These are phyloP conservation scores for Rattus rattus DNA, from an alignment of 2,113 vertebrate species.

Conservation along the genomic window DNA sequence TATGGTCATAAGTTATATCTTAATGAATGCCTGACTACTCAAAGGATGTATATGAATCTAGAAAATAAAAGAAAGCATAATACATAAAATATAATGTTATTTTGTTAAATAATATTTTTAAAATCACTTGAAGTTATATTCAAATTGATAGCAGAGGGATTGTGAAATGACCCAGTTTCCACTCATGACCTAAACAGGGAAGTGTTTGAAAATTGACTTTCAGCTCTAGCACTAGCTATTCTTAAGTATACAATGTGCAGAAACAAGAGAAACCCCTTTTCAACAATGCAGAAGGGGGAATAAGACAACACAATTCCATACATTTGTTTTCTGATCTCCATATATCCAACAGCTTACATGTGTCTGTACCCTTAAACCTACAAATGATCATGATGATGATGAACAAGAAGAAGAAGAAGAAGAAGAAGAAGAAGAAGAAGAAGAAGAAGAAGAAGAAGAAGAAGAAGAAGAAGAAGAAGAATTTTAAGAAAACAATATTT, in stretches of 20 bases:
- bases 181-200: neutral
- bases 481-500: neutral
- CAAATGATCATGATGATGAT: neutral
- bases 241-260: neutral
- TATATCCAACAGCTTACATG: neutral
- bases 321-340: neutral
- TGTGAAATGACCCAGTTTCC: neutral
- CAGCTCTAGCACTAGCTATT: neutral
- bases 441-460: too few species aligned
- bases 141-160: neutral
- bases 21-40: constrained; percentile 7
- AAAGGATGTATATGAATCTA: neutral
- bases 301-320: neutral
- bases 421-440: neutral
- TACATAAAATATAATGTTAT: neutral
- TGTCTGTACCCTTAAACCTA: neutral
- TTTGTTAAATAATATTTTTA: neutral
- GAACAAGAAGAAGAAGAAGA: too few species aligned
- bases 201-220: neutral
- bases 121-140: neutral
- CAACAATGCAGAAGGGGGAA: neutral
- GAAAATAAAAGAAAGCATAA: neutral
- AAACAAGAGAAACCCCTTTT: neutral
- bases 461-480: too few species aligned
- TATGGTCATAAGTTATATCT: neutral